Base-by-base conservation (phyloP, 2,113 vertebrate genomes). In the Limanda limanda region DNA sequence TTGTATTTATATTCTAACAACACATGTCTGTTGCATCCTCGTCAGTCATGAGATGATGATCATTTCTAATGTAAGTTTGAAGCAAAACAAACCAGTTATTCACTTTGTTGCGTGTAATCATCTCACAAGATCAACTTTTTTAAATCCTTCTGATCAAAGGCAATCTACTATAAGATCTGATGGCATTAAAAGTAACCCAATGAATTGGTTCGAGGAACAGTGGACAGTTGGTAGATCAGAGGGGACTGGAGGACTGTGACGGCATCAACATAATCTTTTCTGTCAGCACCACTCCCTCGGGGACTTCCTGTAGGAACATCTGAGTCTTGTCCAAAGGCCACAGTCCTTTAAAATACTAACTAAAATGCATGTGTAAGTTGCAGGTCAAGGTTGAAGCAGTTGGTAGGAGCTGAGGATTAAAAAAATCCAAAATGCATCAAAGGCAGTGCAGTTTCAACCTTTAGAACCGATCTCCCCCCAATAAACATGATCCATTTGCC, bases 201-300 rank as follows among this genome's bases (percentile, higher is more conserved):
- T 47, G 42, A 35, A 35, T 0, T 54, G 42, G 9, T 27, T 18
- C 11, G 6, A 57, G 31, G 67, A 68, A 21, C 12, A 23, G 54
- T 45, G 37, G 42, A 70, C 57, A 67, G 37, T 63, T 54, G 54
- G 31, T 45, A 40, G 59, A 68, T 70, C 72, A 71, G 60, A 60
- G 64, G 55, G 72, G 20, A 68, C 13, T 37, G 31, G 45, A 61
- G 40, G 61, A 48, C 13, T 15, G 3, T 63, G 51, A 74, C 54
- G 62, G 20, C 64, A 71, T 65, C 48, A 85, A 18, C 40, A 71
- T 24, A 63, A 81, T 73, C 78, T 63, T 59, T 18, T 52, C 12
- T 12, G 68, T 68, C 35, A 59, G 58, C 55, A 20, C 47, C 59
- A 65, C 76, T 74, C 75, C 70, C 55, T 68, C 48, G 12, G 23